These are phyloP conservation scores for Hydrotaea cyrtoneurina DNA, from an alignment of 2,888 invertebrate species.

Conservation along the genomic window DNA sequence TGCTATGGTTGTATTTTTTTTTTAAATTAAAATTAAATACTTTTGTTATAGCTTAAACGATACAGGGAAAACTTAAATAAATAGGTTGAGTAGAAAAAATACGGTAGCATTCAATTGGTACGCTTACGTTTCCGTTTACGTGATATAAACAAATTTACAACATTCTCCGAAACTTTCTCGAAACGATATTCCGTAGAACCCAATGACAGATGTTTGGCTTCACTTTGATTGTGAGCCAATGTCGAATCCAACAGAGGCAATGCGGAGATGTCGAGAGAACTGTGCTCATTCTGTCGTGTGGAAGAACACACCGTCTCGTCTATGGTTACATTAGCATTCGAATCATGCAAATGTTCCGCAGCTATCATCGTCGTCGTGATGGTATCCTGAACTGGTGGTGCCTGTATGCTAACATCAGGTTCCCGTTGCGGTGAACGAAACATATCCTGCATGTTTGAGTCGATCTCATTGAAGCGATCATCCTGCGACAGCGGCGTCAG, in stretches of 20 bases:
- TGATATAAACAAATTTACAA: slow-evolving; percentile 75
- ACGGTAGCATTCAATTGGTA: neutral
- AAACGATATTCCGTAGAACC: slow-evolving; percentile 77
- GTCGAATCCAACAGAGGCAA: neutral
- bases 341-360: slow-evolving; percentile 7
- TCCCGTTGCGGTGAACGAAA: slow-evolving; percentile 70
- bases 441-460: slow-evolving; percentile 70
- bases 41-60: neutral
- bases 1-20: neutral
- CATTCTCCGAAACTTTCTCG: slow-evolving; percentile 74
- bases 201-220: slow-evolving; percentile 73
- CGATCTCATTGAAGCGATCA: slow-evolving; percentile 70
- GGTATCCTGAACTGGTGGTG: neutral
- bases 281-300: slow-evolving; percentile 19
- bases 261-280: neutral
- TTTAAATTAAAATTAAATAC: neutral
- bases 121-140: slow-evolving; percentile 68
- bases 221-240: slow-evolving; percentile 33
- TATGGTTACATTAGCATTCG: slow-evolving; percentile 63
- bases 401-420: neutral
- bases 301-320: slow-evolving; percentile 67
- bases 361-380: neutral
- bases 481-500: slow-evolving; percentile 65
- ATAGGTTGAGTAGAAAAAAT: neutral
- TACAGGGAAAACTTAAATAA: neutral